Evolutionary conservation across 1,140 invertebrate species (phyloP), one percentile per base, ranked within the genome.

Genomic region (Aradophagus sp.): DNA sequence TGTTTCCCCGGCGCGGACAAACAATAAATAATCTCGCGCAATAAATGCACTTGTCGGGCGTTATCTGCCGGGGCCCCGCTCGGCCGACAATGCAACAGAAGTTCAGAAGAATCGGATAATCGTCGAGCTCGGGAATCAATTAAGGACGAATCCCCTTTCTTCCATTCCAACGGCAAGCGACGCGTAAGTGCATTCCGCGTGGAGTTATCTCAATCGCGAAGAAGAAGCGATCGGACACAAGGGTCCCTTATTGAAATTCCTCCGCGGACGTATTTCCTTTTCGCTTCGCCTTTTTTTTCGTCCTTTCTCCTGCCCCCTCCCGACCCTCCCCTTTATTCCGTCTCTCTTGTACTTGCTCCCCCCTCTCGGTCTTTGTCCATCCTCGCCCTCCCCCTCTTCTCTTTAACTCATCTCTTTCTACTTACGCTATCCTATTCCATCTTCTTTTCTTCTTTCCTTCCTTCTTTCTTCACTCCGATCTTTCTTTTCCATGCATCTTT

Each of bases 181-280:
- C 73, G 74, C 75, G 65, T 77, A 78, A 77, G 73, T 77, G 65
- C 73, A 79, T 79, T 79, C 72, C 75, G 63, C 65, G 63, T 59
- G 69, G 56, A 70, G 68, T 77, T 75, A 77, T 77, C 73, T 77
- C 73, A 77, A 77, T 77, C 70, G 70, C 53, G 47, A 66, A 73
- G 58, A 62, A 67, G 68, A 66, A 68, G 61, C 67, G 68, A 75
- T 77, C 70, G 68, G 73, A 74, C 66, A 74, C 73, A 75, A 72
- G 70, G 61, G 72, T 75, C 70, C 74, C 70, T 75, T 77, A 77
- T 75, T 77, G 75, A 75, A 75, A 77, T 77, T 75, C 75, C 67
- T 67, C 56, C 52, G 67, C 52, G 74, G 66, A 75, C 73, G 66
- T 69, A 73, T 75, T 75, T 71, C 73, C 58, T 75, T 77, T 77